Evolutionary conservation across 2,797 vertebrate species (phyloP), one percentile per base, ranked within the genome.

Genomic region (Typhlichthys subterraneus): DNA sequence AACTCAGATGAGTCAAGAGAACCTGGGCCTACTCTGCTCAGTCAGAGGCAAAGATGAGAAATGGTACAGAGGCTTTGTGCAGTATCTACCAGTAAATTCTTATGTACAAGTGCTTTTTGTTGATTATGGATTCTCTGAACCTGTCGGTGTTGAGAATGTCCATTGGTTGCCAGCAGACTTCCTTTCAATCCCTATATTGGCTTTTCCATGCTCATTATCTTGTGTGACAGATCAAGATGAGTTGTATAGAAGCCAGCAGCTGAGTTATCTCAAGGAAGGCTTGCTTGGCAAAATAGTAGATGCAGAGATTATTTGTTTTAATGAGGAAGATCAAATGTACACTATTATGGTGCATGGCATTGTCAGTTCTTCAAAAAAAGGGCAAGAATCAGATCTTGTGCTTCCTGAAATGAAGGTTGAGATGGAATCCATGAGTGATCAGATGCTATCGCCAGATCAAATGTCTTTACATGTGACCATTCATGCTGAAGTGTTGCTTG

Each of bases 31-130:
- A 1, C 87, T 98, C 7, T 99, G 95, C 88, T 93, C 93, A 48
- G 93, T 94, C 49, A 96, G 92, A 88, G 85, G 94, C 31, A 95
- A 89, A 81, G 93, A 94, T 19, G 91, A 91, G n/a, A 91, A 89
- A 3, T 99, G 97, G 97, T 86, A 94, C 72, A 89, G 96, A 87
- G 96, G 96, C 63, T 89, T 95, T 74, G 90, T 98, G 64, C 94
- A 94, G 65, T 89, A 90, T 48, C 83, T 97, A 10, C 88, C 96
- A 2, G 77, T 93, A 23, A 86, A 88, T 72, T 92, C 94, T 63
- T 65, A 70, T 2, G 87, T 96, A 13, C 90, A 88, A 86, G 90
- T 98, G 64, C 92, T 94, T 82, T 95, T 97, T 80, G 91, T 97
- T 73, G 97, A 99, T 90, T 95, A 94, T 13, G 98, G 96, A 47